These are phyloP conservation scores for Lacanobia wlatinum DNA, from an alignment of 2,888 invertebrate genomes.

Conservation along the genomic window DNA sequence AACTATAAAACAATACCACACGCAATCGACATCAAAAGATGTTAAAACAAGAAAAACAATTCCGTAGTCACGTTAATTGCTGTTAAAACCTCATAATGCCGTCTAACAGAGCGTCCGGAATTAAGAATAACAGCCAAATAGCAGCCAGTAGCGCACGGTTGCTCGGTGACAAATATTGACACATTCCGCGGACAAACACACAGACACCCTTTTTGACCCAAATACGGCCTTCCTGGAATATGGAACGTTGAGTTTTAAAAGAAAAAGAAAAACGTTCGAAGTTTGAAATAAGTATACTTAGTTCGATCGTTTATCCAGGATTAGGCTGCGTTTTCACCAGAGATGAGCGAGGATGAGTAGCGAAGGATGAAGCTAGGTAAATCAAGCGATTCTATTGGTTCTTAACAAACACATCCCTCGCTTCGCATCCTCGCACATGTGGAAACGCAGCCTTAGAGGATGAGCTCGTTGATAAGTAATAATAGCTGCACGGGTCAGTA, in stretches of 20 bases:
- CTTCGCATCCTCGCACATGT: too few relatives aligned
- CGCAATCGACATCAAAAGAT: background rate
- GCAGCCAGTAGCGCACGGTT: constrained; percentile 45
- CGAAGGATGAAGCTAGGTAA: too few relatives aligned
- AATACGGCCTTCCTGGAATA: constrained; percentile 79
- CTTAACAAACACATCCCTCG: too few relatives aligned
- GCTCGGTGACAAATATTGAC: constrained; percentile 81
- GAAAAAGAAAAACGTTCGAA: background rate
- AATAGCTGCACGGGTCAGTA: too few relatives aligned
- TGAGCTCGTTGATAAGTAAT: too few relatives aligned
- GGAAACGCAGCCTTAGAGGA: too few relatives aligned
- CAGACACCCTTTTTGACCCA: constrained; percentile 78
- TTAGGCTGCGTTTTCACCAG: too few relatives aligned
- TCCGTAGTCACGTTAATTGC: constrained; percentile 35
- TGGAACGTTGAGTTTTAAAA: constrained; percentile 51
- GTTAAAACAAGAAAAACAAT: constrained; percentile 25
- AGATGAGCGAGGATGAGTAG: too few relatives aligned
- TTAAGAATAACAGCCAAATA: constrained; percentile 57
- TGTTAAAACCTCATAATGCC: constrained; percentile 45
- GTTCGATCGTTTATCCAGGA: constrained; percentile 25
- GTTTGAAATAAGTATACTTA: constrained; percentile 43
- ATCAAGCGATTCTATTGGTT: too few relatives aligned
- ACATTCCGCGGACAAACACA: constrained; percentile 70
- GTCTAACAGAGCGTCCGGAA: constrained; percentile 57
- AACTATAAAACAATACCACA: constrained; percentile 25